Evolutionary conservation across 2,797 vertebrate genomes (phyloP), one percentile per base, ranked within the genome.

Genomic region (Adelosebastes latens): DNA sequence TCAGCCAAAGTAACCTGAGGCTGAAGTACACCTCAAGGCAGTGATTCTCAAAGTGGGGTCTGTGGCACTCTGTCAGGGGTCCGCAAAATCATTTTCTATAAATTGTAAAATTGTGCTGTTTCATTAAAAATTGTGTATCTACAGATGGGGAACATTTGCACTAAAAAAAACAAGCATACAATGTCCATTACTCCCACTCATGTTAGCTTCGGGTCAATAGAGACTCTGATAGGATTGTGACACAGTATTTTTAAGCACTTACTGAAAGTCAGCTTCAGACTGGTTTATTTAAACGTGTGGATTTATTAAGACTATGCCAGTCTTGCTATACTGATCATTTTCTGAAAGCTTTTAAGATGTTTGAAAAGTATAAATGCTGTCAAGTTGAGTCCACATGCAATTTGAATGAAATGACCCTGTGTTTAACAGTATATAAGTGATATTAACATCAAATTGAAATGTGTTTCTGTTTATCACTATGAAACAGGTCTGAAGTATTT

Each of bases 281-380:
- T 0, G 46, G 46, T 20, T 8, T 8, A 18, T 49, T 49, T 49
- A 49, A 49, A 49, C 16, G 46, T 49, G 16, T 49, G 0, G 20
- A 36, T 36, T 22, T 34, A 22, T 64, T 36, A 5, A 8, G n/a
- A 64, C 32, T 25, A 24, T 42, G 0, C 22, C 22, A 56, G 12
- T 13, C 22, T 14, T 13, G 22, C 53, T 56, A 20, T 20, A 24
- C 10, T 42, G 11, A 10, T 34, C 32, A 34, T 36, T 36, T 62
- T 22, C 9, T n/a, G 29, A 61, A n/a, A 61, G 18, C 6, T 36
- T 32, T 31, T 12, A 22, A 12, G 53, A 24, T 24, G 12, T 10
- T 55, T 22, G 53, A 55, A 55, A 6, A 62, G n/a, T 22, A 14
- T 22, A 63, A 36, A 64, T 34, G 12, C 22, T 9, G n/a, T 24